phyloP scores from a whole-genome alignment of 2,797 vertebrate species.

The Spinus pinus region DNA sequence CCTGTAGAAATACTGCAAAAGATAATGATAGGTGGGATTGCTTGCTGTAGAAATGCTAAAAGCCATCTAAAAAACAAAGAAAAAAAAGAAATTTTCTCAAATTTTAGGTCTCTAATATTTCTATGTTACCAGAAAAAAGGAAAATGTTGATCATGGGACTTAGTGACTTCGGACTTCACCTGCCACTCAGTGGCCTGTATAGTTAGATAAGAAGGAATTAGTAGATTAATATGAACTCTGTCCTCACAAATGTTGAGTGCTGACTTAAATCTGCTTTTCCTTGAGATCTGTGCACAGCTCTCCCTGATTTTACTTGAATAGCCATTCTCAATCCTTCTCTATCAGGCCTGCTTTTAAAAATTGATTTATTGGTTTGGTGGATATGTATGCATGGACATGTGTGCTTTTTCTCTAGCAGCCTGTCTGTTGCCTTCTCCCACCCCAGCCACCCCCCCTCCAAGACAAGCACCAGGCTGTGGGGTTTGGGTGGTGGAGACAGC shows the following conservation, averaged over 20 bases:
- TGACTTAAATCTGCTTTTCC: neutral
- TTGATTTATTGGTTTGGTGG: neutral
- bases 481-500: neutral
- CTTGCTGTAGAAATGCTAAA: neutral
- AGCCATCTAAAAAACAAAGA: neutral
- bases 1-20: neutral
- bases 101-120: neutral
- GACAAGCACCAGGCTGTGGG: neutral
- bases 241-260: neutral
- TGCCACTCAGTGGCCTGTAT: neutral
- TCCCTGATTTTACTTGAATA: neutral
- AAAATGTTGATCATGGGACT: neutral
- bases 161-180: neutral
- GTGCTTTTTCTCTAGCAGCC: neutral
- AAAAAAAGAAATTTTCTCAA: neutral
- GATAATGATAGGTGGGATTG: neutral
- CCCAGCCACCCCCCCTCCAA: neutral
- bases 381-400: accelerated
- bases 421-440: neutral
- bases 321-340: neutral
- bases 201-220: neutral
- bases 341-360: neutral
- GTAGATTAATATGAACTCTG: neutral
- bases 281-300: neutral
- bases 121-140: neutral